A percentile compares a stretch with the other conserved stretches of the same genome.
Conservation (phyloP, 2,113 vertebrate species). For the Pheucticus melanocephalus region DNA sequence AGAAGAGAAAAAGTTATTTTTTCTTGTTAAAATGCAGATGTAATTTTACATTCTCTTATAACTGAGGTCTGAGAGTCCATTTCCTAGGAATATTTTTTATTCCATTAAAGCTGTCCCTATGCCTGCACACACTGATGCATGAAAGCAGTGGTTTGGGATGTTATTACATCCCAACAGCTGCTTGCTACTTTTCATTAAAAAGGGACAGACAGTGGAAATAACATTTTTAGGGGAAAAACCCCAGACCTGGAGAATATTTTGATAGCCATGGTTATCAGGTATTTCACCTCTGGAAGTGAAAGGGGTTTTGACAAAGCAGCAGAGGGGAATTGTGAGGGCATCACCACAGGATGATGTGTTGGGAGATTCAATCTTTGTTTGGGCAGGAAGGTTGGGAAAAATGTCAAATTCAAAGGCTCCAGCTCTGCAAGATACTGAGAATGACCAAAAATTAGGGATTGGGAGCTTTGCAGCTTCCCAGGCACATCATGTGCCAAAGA, state of each 20-base stretch:
- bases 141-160: background rate
- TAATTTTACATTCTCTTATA: background rate
- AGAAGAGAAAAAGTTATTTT: background rate
- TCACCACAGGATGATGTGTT: fast-evolving
- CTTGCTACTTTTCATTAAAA: background rate
- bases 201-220: background rate
- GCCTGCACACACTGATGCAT: background rate
- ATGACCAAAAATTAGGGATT: fast-evolving
- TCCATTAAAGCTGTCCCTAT: background rate
- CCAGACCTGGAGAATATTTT: background rate
- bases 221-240: background rate
- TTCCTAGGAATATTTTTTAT: background rate
- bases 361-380: background rate
- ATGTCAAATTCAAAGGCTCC: background rate
- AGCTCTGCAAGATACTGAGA: background rate
- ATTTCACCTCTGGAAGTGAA: background rate
- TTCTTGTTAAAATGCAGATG: background rate
- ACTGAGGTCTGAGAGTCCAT: background rate
- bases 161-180: background rate
- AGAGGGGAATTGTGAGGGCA: background rate
- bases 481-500: too few relatives aligned
- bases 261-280: background rate
- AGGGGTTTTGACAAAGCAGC: background rate
- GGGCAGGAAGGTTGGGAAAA: background rate
- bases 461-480: background rate